These are phyloP conservation scores for Neopelma chrysocephalum DNA, from an alignment of 2,797 vertebrate species.

Conservation along the genomic window DNA sequence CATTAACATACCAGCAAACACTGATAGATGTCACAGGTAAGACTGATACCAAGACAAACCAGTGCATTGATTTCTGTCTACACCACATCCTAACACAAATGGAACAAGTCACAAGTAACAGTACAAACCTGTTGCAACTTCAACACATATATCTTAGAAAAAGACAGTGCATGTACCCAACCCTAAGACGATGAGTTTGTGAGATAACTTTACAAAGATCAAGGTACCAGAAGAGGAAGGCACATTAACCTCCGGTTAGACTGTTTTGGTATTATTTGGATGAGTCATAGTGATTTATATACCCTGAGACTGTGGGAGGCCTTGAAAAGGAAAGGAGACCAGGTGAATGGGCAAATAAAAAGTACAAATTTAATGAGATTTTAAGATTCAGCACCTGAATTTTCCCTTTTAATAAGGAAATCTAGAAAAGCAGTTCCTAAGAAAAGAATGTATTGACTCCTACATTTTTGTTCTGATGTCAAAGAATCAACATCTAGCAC, in stretches of 20 bases:
- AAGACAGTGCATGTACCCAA: not conserved
- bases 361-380: conserved; percentile 44
- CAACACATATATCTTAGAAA: not conserved
- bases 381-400: conserved; percentile 22
- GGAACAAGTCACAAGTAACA: not conserved
- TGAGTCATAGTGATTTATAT: conserved; percentile 15
- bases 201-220: conserved; percentile 45
- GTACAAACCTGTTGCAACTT: conserved; percentile 3
- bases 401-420: not conserved
- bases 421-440: not conserved
- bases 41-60: not conserved
- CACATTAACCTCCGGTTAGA: conserved; percentile 59
- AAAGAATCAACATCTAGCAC: not conserved
- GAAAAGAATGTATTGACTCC: not conserved
- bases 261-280: conserved; percentile 18
- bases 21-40: not conserved
- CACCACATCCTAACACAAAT: not conserved
- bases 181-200: not conserved
- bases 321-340: not conserved
- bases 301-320: conserved; percentile 53
- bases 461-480: not conserved
- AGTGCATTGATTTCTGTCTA: not conserved
- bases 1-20: not conserved
- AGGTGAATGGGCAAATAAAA: not conserved
- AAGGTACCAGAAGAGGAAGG: conserved; percentile 60